Percentiles rank a stretch among this genome's conserved stretches.
phyloP scores from a whole-genome alignment of 1,140 invertebrate species.

The Helicoverpa armigera region DNA sequence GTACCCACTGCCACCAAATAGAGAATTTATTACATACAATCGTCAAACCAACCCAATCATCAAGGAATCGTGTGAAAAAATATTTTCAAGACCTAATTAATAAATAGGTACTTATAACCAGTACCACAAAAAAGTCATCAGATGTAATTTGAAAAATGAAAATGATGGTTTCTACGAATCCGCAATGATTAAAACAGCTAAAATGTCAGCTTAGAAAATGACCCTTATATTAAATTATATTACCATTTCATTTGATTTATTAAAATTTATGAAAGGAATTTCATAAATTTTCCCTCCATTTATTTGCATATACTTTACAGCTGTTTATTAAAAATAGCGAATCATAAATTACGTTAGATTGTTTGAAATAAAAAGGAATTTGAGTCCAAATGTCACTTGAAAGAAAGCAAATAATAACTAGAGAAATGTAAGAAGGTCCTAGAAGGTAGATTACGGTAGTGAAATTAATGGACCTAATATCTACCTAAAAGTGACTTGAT shows the following conservation, averaged over 20 bases:
- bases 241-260: conserved; percentile 36
- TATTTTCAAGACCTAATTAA: too few species aligned
- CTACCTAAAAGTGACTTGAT: too few species aligned
- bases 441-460: neutral
- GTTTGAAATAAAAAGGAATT: conserved; percentile 36
- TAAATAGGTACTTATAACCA: too few species aligned
- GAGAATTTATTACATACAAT: too few species aligned
- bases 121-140: neutral
- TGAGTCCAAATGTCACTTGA: conserved; percentile 5
- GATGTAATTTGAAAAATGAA: neutral
- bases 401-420: neutral
- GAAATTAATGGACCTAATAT: neutral
- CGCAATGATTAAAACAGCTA: neutral
- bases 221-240: conserved; percentile 33
- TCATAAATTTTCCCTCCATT: conserved; percentile 36
- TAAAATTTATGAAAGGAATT: conserved; percentile 31
- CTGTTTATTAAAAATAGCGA: conserved; percentile 40
- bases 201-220: neutral
- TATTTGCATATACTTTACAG: conserved; percentile 46
- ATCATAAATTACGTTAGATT: conserved; percentile 31
- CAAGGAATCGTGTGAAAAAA: too few species aligned
- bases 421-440: neutral
- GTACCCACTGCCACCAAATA: too few species aligned
- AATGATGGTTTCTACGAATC: conserved; percentile 1
- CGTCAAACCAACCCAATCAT: too few species aligned